A percentile compares a stretch with the other conserved stretches of the same genome.
Conservation (phyloP, 2,797 vertebrate species). For the Tamandua tetradactyla region DNA sequence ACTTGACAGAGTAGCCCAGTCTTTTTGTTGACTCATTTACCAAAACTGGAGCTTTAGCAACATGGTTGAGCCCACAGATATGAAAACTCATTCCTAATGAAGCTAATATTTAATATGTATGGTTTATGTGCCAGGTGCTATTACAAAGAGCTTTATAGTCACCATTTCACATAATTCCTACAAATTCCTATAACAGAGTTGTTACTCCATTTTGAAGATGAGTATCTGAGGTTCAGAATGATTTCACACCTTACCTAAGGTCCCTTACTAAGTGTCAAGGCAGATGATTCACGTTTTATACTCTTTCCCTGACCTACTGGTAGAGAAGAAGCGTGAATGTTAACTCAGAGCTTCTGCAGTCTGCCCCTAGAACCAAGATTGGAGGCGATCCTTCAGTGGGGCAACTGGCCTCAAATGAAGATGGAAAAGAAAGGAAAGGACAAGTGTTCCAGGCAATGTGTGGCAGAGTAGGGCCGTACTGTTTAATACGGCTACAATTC, state of each 20-base stretch:
- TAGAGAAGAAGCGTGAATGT: background rate
- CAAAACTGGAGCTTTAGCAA: conserved; percentile 19
- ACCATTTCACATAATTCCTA: background rate
- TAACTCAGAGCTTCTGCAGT: background rate
- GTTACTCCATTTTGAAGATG: background rate
- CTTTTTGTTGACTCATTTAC: background rate
- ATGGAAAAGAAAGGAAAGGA: background rate
- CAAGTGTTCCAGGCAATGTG: background rate
- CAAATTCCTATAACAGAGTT: background rate
- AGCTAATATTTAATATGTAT: background rate
- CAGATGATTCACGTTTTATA: background rate
- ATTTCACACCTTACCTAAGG: background rate
- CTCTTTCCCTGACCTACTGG: background rate
- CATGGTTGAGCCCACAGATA: background rate
- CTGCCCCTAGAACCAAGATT: background rate
- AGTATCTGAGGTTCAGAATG: background rate
- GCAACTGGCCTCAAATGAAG: background rate
- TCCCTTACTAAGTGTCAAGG: background rate
- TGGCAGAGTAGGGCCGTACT: background rate
- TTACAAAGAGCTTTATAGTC: background rate
- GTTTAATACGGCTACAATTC: background rate
- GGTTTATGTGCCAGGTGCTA: background rate
- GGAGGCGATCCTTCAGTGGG: background rate
- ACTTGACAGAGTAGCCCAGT: too few relatives aligned
- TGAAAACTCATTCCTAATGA: background rate